Base-by-base conservation (phyloP, 2,888 invertebrate genomes). In the Lumbricus terrestris region DNA sequence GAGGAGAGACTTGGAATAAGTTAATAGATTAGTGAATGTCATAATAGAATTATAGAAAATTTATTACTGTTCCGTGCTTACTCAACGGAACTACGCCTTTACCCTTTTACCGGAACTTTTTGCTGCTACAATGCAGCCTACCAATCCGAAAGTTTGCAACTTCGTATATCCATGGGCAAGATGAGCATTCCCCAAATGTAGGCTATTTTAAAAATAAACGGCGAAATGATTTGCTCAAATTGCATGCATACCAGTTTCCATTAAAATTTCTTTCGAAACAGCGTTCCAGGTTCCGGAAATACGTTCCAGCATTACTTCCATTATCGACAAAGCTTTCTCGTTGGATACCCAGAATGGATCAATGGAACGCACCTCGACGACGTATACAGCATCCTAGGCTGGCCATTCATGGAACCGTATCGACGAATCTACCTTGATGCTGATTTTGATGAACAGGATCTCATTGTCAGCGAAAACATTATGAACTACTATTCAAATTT, bases 301-400 rank as follows among this genome's bases (percentile, higher is more conserved):
- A 91, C 92, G 13, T 92, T 90, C 83, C 88, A 89, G 29, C 92
- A 91, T 85, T 47, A 89, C 15, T 92, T 91, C 90, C 89, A 90
- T 11, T 89, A 90, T 90, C 42, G 90, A 23, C 90, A 90, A 18
- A 91, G 85, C 20, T 92, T 92, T 88, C 90, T 92, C 29, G 35
- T 47, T 40, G 91, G 89, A n/a, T 90, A 89, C 29, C 90, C 90
- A 16, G 91, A 90, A 18, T 91, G 90, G 91, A 88, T 92, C 34
- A 90, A 91, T 23, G 92, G 92, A 18, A 91, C 92, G 3, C 92
- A 92, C 88, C 34, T 91, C 83, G 92, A 92, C 85, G 92, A 92
- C 82, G 18, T 91, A 23, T 92, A 91, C 89, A 89, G 91, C 34
- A 37, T 92, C 40, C 89, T 92, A 69, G 92, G 92, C 15, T 91